Conservation (phyloP, 2,888 invertebrate genomes). For the Unio pictorum region DNA sequence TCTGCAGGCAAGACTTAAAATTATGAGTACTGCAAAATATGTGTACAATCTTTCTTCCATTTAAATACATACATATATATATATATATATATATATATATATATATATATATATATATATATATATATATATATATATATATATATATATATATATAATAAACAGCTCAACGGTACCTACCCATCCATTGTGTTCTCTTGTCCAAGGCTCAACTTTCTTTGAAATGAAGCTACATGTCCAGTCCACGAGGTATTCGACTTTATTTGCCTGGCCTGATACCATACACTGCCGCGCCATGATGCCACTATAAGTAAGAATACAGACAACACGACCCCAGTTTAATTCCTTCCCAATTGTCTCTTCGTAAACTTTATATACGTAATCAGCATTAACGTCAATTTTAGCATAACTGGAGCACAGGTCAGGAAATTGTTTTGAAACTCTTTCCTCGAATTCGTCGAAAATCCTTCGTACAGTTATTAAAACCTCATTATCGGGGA, state of each 20-base stretch:
- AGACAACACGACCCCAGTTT: conserved; percentile 70
- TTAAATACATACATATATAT: too few relatives aligned
- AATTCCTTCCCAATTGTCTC: conserved; percentile 70
- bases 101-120: too few relatives aligned
- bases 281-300: conserved; percentile 65
- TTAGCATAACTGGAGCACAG: conserved; percentile 34
- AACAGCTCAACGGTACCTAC: too few relatives aligned
- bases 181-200: conserved; percentile 69
- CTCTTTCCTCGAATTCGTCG: conserved; percentile 63
- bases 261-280: conserved; percentile 54
- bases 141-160: too few relatives aligned
- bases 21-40: too few relatives aligned
- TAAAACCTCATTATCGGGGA: conserved; percentile 38
- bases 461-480: conserved; percentile 54
- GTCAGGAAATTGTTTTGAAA: conserved; percentile 58
- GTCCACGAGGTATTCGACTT: conserved; percentile 66
- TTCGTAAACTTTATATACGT: conserved; percentile 66
- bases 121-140: too few relatives aligned
- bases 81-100: too few relatives aligned
- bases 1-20: too few relatives aligned
- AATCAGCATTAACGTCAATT: conserved; percentile 49
- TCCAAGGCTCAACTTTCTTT: conserved; percentile 66
- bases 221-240: conserved; percentile 69
- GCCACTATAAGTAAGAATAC: conserved; percentile 69
- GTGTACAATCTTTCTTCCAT: too few relatives aligned